These are phyloP conservation scores for Eueremaeus valkanovi DNA, from an alignment of 2,888 invertebrate species.

Conservation along the genomic window DNA sequence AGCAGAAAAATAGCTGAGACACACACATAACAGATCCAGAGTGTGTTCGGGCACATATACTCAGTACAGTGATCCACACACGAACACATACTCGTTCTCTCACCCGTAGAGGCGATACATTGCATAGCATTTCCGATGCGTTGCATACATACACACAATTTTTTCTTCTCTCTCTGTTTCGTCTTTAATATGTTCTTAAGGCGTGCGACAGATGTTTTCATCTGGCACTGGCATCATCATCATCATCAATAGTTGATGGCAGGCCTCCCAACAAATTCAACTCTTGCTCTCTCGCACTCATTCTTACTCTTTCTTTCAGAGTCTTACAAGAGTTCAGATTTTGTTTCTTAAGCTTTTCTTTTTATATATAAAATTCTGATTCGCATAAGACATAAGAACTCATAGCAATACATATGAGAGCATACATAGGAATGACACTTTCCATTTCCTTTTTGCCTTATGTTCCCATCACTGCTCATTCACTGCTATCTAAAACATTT, in stretches of 20 bases:
- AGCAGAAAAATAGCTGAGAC: too few relatives aligned
- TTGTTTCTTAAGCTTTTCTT: not conserved
- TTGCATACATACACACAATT: not conserved
- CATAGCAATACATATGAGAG: not conserved
- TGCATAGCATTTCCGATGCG: constrained; percentile 11
- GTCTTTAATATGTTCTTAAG: constrained; percentile 30
- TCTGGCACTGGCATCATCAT: not conserved
- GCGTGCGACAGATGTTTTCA: constrained; percentile 31
- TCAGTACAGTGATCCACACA: not conserved
- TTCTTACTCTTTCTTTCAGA: not conserved
- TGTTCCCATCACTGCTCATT: too few relatives aligned
- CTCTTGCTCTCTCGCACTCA: not conserved
- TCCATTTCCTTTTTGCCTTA: constrained; percentile 6
- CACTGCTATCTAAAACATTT: too few relatives aligned
- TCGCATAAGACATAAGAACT: constrained; percentile 9
- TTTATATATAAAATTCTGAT: not conserved
- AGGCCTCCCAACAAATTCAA: not conserved
- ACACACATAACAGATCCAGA: not conserved
- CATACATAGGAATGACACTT: constrained; percentile 1
- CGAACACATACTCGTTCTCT: not conserved
- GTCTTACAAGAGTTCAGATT: not conserved
- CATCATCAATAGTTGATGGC: constrained; percentile 19
- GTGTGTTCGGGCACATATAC: not conserved
- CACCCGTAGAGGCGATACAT: not conserved
- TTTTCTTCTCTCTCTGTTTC: not conserved